A percentile compares a stretch with the other conserved stretches of the same genome.
These are phyloP conservation scores for Lepisosteus oculatus DNA, from an alignment of 2,113 vertebrate species.

Conservation along the genomic window DNA sequence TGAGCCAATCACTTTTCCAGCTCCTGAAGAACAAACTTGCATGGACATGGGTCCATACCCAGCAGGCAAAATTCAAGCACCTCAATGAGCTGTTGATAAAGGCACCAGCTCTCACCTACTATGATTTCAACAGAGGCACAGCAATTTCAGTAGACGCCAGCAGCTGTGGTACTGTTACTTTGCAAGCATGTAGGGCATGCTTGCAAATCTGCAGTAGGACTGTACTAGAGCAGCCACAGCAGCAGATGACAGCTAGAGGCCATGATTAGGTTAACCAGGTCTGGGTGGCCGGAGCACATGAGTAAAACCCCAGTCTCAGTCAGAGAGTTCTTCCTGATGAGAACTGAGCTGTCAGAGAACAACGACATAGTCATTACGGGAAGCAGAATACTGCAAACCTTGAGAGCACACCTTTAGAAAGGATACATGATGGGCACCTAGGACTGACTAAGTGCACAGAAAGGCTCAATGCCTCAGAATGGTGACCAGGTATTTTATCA, in stretches of 20 bases:
- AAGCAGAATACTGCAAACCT: not conserved
- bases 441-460: constrained; percentile 9
- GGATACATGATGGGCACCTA: constrained; percentile 17
- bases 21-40: no score
- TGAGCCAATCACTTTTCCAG: no score
- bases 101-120: no score
- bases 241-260: not conserved
- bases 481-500: constrained; percentile 15
- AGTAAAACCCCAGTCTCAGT: not conserved
- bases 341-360: not conserved
- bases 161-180: constrained; percentile 9
- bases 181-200: constrained; percentile 5
- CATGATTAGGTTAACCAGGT: constrained; percentile 9
- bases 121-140: no score
- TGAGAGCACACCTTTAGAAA: constrained; percentile 12
- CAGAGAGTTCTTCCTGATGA: constrained; percentile 6
- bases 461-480: constrained; percentile 13
- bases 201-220: not conserved
- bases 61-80: no score
- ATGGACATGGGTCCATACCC: no score
- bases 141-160: no score
- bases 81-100: no score
- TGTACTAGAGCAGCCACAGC: not conserved
- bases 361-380: not conserved
- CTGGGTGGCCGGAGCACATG: constrained; percentile 14